Base-by-base conservation (phyloP, 2,113 vertebrate genomes). In the Petrocephalus microphthalmus region DNA sequence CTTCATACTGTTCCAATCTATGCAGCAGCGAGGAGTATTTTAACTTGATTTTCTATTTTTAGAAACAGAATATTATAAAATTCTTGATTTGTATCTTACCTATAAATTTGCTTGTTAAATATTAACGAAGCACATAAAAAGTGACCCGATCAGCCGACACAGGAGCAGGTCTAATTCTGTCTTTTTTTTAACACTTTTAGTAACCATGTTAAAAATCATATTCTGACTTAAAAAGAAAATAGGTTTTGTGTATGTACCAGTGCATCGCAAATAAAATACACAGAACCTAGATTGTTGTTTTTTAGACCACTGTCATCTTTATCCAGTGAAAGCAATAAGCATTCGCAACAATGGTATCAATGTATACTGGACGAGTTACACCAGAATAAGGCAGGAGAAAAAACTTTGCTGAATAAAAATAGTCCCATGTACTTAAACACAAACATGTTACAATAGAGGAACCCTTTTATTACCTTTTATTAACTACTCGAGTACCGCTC, bases 151-250 rank as follows among this genome's bases (percentile, higher is more conserved):
- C 53, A 33, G 56, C 29, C 10, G 7, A n/a, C 29, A 64, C 10
- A n/a, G 20, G 42, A 10, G 5, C 33, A 19, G 53, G 25, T 13
- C 15, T 25, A 6, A 20, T 19, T 37, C 17, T 1, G 4, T 87
- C 22, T 87, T 60, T 64, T 64, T 64, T 17, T 47, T 53, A 74
- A 49, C 64, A 74, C 47, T 56, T 54, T 29, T 67, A 33, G 17
- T 37, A 78, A 88, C 11, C 20, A 78, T 10, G 52, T 20, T 52
- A 71, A 87, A 52, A 87, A 78, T 78, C 45, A 87, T 47, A 87
- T 5, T 54, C 25, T 29, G 11, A 10, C 60, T 67, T 29, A 64
- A 64, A 29, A 49, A 5, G 60, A 25, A 64, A 64, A 64, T 25
- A 67, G 1, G 25, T 29, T n/a, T 67, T 25, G 60, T 67, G 10